Conservation (phyloP, 2,888 invertebrate species). For the Cecidostiba fungosa region DNA sequence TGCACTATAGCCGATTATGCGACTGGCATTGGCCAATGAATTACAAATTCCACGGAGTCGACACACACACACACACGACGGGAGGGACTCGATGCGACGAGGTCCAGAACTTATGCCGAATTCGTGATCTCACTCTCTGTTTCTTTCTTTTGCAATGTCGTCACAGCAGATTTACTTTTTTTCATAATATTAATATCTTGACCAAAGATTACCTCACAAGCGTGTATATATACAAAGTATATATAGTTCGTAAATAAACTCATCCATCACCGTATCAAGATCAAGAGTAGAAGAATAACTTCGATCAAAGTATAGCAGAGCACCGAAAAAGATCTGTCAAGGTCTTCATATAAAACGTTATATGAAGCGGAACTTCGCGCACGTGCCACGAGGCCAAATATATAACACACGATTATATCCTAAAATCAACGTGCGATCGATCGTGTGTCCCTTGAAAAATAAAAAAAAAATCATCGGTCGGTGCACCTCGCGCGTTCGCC, state of each 20-base stretch:
- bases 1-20: slow-evolving; percentile 43
- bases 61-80: background rate
- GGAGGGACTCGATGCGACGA: background rate
- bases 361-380: slow-evolving; percentile 3
- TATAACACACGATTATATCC: background rate
- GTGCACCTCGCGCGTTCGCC: slow-evolving; percentile 19
- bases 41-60: slow-evolving; percentile 38
- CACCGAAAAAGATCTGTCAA: slow-evolving; percentile 36
- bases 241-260: background rate
- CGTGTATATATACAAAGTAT: background rate
- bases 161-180: background rate
- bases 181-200: too few relatives aligned
- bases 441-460: background rate
- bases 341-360: slow-evolving; percentile 34
- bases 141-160: background rate
- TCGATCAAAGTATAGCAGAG: slow-evolving; percentile 29
- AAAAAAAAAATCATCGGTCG: background rate
- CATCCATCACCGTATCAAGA: background rate
- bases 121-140: background rate
- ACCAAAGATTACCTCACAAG: too few relatives aligned
- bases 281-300: background rate
- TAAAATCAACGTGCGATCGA: background rate
- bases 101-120: slow-evolving; percentile 29
- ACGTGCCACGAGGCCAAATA: background rate
- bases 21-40: slow-evolving; percentile 49